Evolutionary conservation across 2,888 invertebrate species (phyloP).

Genomic region (Cerceris rybyensis): DNA sequence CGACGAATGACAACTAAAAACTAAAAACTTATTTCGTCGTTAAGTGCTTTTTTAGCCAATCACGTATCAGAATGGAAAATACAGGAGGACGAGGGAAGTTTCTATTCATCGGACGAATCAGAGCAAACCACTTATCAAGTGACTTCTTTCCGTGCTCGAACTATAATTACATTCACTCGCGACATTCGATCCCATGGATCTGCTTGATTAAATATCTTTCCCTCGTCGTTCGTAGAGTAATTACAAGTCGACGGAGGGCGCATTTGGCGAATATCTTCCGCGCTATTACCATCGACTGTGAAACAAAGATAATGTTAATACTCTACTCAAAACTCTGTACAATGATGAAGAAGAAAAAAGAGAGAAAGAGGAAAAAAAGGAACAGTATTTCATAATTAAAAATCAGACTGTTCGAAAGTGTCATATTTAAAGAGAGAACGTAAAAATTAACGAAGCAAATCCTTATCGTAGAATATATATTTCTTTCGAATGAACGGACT

Average conservation of each 20-base stretch:
- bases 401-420: too few relatives aligned
- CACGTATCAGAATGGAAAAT: too few relatives aligned
- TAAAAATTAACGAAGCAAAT: neutral
- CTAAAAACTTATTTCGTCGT: too few relatives aligned
- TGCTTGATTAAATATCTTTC: slow-evolving; percentile 11
- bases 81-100: too few relatives aligned
- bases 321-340: neutral
- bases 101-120: too few relatives aligned
- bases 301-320: neutral
- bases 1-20: too few relatives aligned
- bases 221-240: slow-evolving; percentile 25
- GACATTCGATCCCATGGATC: slow-evolving; percentile 19
- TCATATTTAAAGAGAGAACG: neutral
- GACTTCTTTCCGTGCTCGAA: too few relatives aligned
- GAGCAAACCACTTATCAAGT: too few relatives aligned
- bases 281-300: neutral
- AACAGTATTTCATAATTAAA: neutral
- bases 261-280: neutral
- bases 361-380: neutral
- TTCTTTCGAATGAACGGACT: neutral
- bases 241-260: slow-evolving; percentile 18
- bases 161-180: slow-evolving; percentile 25
- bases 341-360: neutral
- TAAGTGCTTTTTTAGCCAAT: too few relatives aligned
- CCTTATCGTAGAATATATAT: neutral